These are phyloP conservation scores for Anthopleura xanthogrammica DNA, from an alignment of 92 coral and sea anemone species.

Conservation along the genomic window DNA sequence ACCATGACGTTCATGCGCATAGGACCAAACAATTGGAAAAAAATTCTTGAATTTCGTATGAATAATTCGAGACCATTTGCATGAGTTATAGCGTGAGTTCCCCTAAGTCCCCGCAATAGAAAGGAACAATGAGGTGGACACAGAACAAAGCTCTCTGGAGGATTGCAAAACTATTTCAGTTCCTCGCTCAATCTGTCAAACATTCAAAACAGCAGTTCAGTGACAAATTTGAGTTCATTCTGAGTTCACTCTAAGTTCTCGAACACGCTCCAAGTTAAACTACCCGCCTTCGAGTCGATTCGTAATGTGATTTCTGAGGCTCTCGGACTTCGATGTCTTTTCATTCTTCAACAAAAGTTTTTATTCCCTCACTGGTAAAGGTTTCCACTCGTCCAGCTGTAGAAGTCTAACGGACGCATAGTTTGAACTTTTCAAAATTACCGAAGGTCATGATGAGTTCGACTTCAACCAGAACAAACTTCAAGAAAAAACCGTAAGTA, in stretches of 20 bases:
- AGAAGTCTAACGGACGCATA: background rate
- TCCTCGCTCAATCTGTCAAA: slow-evolving; percentile 4
- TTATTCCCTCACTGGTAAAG: background rate
- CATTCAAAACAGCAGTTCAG: slow-evolving; percentile 8
- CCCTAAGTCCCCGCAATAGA: background rate
- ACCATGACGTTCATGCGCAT: background rate
- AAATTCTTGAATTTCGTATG: background rate
- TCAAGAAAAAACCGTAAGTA: background rate
- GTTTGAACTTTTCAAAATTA: background rate
- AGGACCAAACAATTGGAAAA: background rate
- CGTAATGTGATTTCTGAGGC: background rate
- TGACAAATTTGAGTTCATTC: background rate
- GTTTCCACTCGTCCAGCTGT: background rate
- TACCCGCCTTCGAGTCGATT: background rate
- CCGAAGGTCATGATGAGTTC: background rate
- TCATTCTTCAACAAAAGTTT: background rate
- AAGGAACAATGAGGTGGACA: background rate
- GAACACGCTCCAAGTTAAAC: background rate
- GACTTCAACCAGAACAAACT: background rate
- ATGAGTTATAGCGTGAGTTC: background rate
- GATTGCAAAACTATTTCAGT: background rate
- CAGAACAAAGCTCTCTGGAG: background rate
- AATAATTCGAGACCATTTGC: background rate
- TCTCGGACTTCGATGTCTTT: background rate
- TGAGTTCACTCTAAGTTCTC: background rate